phyloP scores from a whole-genome alignment of 1,140 invertebrate species.

The Gryllus bimaculatus region DNA sequence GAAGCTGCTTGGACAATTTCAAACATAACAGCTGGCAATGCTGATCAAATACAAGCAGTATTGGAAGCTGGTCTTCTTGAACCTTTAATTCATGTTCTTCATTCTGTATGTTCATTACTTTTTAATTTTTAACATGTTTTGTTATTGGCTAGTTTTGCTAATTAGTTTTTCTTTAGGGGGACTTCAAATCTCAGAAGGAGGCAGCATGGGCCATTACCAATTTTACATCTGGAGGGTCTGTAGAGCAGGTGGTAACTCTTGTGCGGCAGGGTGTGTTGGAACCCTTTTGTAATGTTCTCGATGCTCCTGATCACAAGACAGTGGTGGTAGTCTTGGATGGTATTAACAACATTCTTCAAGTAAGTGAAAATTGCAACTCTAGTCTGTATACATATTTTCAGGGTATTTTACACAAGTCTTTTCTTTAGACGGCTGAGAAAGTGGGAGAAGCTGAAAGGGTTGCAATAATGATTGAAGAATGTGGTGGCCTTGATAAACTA shows the following conservation, averaged over 20 bases:
- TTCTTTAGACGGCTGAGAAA: constrained; percentile 39
- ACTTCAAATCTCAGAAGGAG: constrained; percentile 69
- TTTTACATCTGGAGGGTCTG: constrained; percentile 61
- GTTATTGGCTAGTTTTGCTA: background rate
- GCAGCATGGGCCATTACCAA: constrained; percentile 75
- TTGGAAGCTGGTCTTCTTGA: constrained; percentile 59
- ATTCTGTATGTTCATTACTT: constrained; percentile 37
- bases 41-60: constrained; percentile 62
- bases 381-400: background rate
- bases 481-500: constrained; percentile 63
- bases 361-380: constrained; percentile 20
- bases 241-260: constrained; percentile 56
- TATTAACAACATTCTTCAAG: constrained; percentile 48
- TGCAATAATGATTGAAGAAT: constrained; percentile 50
- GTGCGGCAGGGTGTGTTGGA: constrained; percentile 43
- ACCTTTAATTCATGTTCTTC: constrained; percentile 59
- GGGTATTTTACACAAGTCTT: constrained; percentile 7
- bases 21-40: constrained; percentile 71
- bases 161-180: constrained; percentile 45
- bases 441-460: constrained; percentile 40
- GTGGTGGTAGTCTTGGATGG: constrained; percentile 54
- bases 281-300: constrained; percentile 42
- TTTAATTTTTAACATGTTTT: background rate
- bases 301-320: constrained; percentile 45
- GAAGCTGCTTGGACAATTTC: constrained; percentile 78